Evolutionary conservation across 2,888 invertebrate genomes (phyloP), one percentile per base, ranked within the genome.

Genomic region (Rhingia campestris): DNA sequence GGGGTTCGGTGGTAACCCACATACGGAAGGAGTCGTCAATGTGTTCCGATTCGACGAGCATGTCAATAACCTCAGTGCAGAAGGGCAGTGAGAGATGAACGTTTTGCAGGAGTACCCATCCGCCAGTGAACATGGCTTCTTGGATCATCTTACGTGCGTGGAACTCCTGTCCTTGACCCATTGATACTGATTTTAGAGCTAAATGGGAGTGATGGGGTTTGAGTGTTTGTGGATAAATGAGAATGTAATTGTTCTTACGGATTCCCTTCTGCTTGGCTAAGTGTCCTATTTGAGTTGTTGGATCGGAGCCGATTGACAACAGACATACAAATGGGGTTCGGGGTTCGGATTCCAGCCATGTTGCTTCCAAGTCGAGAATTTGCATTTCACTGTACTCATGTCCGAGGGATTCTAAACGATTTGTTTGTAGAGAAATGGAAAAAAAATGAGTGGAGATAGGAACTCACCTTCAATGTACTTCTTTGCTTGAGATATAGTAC

Each of bases 161-260:
- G 80, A 93, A 93, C 88, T 95, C 99, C 92, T 99, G 98, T 0
- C 98, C 99, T 93, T 99, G 99, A 3, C 99, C 99, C 98, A 99
- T 98, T 5, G 98, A 99, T 4, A 99, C 97, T 0, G 96, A 95
- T 89, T 95, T 95, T 10, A 97, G 90, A 75, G 93, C 96, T 96
- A 22, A 22, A 22, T 22, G 22, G 22, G 22, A 22, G n/a, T n/a
- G 22, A 22, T 22, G 22, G 4, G 22, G 6, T 2, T 7, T 30
- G 41, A 61, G 10, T 45, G 10, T 41, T 10, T 10, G 4, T 6
- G 0, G 9, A n/a, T 5, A 30, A 5, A 0, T 39, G 32, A 14
- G n/a, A 6, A 4, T 66, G 73, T 51, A 22, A 14, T 10, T 37
- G 30, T 59, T 91, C 94, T 93, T 92, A 97, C 97, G 93, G 74